Percentiles rank a stretch among this genome's conserved stretches.
Evolutionary conservation across 1,140 invertebrate genomes (phyloP).

Genomic region (Hyphantria cunea): DNA sequence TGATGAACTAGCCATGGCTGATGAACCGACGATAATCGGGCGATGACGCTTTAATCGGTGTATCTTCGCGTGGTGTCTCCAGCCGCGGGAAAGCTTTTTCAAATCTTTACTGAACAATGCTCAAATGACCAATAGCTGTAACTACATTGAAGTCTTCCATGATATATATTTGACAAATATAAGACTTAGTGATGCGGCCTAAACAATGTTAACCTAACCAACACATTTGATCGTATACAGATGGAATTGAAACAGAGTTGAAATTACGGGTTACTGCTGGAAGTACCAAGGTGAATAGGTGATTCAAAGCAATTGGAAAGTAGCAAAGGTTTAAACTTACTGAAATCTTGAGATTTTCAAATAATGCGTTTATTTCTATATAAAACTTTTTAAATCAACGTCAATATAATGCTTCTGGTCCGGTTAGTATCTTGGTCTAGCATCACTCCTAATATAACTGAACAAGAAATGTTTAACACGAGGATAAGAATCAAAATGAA

Average conservation of each 20-base stretch:
- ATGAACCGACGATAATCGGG: conserved; percentile 92
- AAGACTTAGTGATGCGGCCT: conserved; percentile 23
- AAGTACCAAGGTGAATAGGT: neutral
- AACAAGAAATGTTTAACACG: no score
- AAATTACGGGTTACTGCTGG: conserved; percentile 1
- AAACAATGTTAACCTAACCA: conserved; percentile 1
- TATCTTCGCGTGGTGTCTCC: conserved; percentile 40
- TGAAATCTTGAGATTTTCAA: no score
- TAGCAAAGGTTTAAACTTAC: no score
- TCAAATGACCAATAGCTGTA: conserved; percentile 75
- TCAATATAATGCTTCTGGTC: no score
- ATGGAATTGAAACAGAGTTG: neutral
- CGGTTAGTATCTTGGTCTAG: no score
- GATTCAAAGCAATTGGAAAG: no score
- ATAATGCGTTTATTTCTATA: no score
- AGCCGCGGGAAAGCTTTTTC: conserved; percentile 50
- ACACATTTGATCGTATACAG: neutral
- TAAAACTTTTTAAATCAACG: no score
- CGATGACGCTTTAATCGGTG: conserved; percentile 81
- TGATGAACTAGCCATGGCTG: conserved; percentile 90
- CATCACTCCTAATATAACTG: no score
- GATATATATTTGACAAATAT: conserved; percentile 39
- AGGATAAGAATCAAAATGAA: neutral
- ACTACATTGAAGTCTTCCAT: conserved; percentile 70
- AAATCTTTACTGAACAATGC: conserved; percentile 74